phyloP scores from a whole-genome alignment of 1,140 invertebrate genomes.

The Apis cerana region DNA sequence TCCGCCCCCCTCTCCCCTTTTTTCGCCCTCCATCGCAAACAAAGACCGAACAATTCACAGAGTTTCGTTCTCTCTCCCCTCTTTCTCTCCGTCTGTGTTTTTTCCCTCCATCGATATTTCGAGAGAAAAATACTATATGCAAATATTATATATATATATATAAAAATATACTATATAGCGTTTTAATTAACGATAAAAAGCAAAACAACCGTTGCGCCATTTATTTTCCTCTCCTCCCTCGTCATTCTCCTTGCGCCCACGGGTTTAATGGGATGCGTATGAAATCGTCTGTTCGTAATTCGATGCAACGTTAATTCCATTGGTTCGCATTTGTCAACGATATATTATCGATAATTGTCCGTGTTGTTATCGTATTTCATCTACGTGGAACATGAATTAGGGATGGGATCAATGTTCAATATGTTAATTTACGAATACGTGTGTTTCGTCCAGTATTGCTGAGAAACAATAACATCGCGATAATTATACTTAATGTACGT shows the following conservation, averaged over 20 bases:
- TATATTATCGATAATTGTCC: not conserved
- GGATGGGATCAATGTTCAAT: too few relatives aligned
- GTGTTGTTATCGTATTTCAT: not conserved
- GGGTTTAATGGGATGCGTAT: not conserved
- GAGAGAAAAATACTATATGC: not conserved
- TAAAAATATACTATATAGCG: not conserved
- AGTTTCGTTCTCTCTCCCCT: too few relatives aligned
- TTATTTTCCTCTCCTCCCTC: not conserved
- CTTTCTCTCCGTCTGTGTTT: not conserved
- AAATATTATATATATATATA: not conserved
- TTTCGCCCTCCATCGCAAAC: not conserved
- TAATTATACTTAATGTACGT: too few relatives aligned
- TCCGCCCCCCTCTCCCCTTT: too few relatives aligned
- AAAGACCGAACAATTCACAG: not conserved
- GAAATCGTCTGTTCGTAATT: slow-evolving; percentile 17
- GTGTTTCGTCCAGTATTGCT: too few relatives aligned
- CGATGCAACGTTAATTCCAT: slow-evolving; percentile 2
- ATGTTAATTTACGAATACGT: too few relatives aligned
- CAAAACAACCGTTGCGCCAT: not conserved
- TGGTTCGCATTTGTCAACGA: not conserved
- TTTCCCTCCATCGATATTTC: not conserved
- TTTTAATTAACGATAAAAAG: slow-evolving; percentile 28
- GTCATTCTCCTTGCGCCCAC: not conserved
- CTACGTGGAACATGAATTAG: too few relatives aligned
- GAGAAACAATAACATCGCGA: too few relatives aligned